Evolutionary conservation across 2,113 vertebrate genomes (phyloP).

Genomic region (Taxidea taxus): DNA sequence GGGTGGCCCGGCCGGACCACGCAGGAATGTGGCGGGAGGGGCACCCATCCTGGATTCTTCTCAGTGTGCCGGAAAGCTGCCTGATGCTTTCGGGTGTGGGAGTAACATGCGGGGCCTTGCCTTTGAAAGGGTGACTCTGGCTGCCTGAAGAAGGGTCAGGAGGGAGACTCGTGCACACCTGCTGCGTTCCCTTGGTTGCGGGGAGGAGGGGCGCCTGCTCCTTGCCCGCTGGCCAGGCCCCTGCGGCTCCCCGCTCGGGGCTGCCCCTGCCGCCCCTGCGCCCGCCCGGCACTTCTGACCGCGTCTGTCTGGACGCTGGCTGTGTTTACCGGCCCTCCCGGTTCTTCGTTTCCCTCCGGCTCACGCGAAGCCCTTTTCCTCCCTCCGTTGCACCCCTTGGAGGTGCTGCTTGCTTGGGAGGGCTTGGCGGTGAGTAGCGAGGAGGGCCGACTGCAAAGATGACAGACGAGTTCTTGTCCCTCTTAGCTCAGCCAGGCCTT

Average conservation of each 20-base stretch:
- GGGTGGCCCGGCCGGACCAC: not conserved
- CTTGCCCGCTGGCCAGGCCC: rapidly evolving
- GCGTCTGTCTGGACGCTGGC: not conserved
- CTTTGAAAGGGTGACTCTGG: not conserved
- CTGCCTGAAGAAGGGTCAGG: not conserved
- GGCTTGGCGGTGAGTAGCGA: not conserved
- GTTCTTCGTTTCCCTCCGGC: not conserved
- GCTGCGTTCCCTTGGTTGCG: too few species aligned
- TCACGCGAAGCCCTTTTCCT: not conserved
- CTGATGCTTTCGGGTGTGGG: not conserved
- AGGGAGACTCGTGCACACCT: not conserved
- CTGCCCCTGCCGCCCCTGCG: too few species aligned
- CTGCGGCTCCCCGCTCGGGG: not conserved
- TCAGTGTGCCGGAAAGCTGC: not conserved
- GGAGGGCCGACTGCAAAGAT: not conserved
- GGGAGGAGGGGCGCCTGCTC: rapidly evolving
- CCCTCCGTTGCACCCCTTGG: not conserved
- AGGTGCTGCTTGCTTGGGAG: not conserved
- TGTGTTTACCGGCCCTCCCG: not conserved
- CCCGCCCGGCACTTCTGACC: not conserved
- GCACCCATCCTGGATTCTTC: not conserved
- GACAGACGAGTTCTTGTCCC: not conserved
- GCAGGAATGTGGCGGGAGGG: too few species aligned
- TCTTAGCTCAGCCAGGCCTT: not conserved
- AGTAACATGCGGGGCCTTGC: not conserved